Evolutionary conservation across 2,888 invertebrate species (phyloP).

Genomic region (Acleris laterana): DNA sequence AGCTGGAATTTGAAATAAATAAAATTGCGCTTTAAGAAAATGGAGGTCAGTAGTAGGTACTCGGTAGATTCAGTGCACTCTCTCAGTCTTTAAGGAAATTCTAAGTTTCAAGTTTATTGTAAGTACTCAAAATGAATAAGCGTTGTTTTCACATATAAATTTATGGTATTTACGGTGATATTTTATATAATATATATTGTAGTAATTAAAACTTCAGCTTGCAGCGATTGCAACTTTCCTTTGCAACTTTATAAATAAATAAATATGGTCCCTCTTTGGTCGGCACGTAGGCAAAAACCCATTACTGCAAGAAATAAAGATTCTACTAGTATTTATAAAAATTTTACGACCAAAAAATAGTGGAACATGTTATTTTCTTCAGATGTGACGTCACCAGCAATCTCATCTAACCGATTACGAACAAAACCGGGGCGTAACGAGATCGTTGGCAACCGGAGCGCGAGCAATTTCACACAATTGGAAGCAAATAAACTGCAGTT

Average conservation of each 20-base stretch:
- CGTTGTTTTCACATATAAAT: too few relatives aligned
- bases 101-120: neutral
- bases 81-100: neutral
- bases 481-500: slow-evolving; percentile 64
- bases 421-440: slow-evolving; percentile 7
- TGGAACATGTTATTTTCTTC: neutral
- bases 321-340: too few relatives aligned
- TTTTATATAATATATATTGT: too few relatives aligned
- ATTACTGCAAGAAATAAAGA: too few relatives aligned
- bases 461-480: slow-evolving; percentile 68
- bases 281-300: too few relatives aligned
- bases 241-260: too few relatives aligned
- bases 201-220: too few relatives aligned
- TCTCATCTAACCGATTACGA: slow-evolving; percentile 10
- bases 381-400: slow-evolving; percentile 8
- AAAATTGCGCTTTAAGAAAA: neutral
- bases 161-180: too few relatives aligned
- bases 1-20: slow-evolving; percentile 1
- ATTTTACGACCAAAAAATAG: neutral
- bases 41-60: too few relatives aligned
- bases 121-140: neutral
- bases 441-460: slow-evolving; percentile 21
- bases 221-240: too few relatives aligned
- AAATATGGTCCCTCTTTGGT: too few relatives aligned
- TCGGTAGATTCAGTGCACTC: too few relatives aligned